These are phyloP conservation scores for Glaucidium brasilianum DNA, from an alignment of 2,113 vertebrate genomes.

Conservation along the genomic window DNA sequence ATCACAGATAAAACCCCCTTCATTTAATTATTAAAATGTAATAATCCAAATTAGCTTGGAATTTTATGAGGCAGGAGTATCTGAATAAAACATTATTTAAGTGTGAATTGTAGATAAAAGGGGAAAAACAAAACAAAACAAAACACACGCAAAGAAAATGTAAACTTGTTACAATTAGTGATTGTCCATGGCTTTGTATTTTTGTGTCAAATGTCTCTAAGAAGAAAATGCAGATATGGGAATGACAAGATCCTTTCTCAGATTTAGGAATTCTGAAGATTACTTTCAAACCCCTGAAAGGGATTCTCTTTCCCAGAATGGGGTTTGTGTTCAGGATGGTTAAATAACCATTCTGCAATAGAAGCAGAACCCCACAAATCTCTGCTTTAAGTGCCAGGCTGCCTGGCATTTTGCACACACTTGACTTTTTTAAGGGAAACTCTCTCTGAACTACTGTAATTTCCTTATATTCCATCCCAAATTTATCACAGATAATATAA, in stretches of 20 bases:
- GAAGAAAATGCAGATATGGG: neutral
- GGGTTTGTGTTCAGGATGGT: neutral
- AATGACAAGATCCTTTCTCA: neutral
- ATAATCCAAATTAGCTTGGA: neutral
- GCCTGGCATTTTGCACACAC: neutral
- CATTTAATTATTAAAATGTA: neutral
- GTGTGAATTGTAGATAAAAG: neutral
- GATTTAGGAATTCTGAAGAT: neutral
- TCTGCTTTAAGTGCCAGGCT: neutral
- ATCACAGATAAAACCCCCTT: fast-evolving
- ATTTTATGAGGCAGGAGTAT: neutral
- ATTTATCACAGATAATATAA: neutral
- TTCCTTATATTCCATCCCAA: neutral
- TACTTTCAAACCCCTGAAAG: neutral
- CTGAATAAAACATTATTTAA: neutral
- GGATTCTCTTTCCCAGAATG: neutral
- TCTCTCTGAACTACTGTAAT: neutral
- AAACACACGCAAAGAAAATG: neutral
- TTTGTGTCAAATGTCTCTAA: neutral
- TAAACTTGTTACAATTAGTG: neutral
- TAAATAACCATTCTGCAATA: neutral
- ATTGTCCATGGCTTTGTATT: neutral
- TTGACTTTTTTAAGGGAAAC: neutral
- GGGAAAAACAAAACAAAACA: too few relatives aligned
- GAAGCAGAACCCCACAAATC: neutral